Conservation (phyloP, 2,888 invertebrate species). For the Cryptocephalus moraei region DNA sequence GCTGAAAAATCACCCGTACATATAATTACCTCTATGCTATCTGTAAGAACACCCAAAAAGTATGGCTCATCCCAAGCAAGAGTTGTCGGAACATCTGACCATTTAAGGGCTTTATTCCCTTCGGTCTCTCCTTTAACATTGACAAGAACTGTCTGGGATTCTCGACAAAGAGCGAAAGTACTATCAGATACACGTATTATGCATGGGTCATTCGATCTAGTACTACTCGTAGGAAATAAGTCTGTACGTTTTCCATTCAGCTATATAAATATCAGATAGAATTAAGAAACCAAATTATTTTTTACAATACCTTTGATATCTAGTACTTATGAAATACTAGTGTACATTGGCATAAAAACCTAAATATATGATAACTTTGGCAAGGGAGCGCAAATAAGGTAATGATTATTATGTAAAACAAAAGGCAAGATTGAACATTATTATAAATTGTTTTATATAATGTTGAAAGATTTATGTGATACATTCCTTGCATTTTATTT, state of each 20-base stretch:
- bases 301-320: too few species aligned
- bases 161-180: slow-evolving; percentile 74
- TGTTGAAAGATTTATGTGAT: too few species aligned
- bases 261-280: slow-evolving; percentile 18
- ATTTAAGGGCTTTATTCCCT: slow-evolving; percentile 63
- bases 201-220: slow-evolving; percentile 70
- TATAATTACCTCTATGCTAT: slow-evolving; percentile 54
- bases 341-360: too few species aligned
- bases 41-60: slow-evolving; percentile 73
- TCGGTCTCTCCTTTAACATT: slow-evolving; percentile 62
- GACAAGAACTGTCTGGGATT: slow-evolving; percentile 78
- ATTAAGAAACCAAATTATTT: too few species aligned
- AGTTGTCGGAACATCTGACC: slow-evolving; percentile 66
- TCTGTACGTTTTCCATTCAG: slow-evolving; percentile 60
- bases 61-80: slow-evolving; percentile 91
- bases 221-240: slow-evolving; percentile 74
- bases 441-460: too few species aligned
- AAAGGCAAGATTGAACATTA: too few species aligned
- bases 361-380: too few species aligned
- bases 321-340: too few species aligned
- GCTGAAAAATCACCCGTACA: not conserved
- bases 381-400: too few species aligned
- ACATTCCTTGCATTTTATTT: too few species aligned
- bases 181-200: slow-evolving; percentile 67
- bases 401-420: too few species aligned